Evolutionary conservation across 2,797 vertebrate species (phyloP).

Genomic region (Hemitrygon akajei): DNA sequence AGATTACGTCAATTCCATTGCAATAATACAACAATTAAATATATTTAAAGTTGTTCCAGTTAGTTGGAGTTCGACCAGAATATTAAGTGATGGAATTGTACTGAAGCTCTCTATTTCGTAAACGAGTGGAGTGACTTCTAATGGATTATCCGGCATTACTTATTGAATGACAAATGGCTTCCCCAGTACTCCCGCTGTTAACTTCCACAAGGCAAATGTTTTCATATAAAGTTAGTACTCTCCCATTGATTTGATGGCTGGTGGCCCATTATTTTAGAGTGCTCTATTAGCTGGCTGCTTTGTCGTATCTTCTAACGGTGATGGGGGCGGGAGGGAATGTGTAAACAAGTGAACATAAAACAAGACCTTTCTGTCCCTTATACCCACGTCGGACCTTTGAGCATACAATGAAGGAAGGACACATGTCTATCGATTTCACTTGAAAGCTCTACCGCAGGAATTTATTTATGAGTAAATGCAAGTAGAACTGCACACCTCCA

Average conservation of each 20-base stretch:
- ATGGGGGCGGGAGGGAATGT: neutral
- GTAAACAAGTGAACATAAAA: no score
- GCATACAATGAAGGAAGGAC: neutral
- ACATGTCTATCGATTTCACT: neutral
- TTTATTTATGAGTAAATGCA: neutral
- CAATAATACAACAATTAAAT: neutral
- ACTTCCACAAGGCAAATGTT: neutral
- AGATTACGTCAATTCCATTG: neutral
- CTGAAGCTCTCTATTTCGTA: neutral
- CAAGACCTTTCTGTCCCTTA: neutral
- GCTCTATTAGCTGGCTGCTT: neutral
- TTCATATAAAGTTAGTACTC: neutral
- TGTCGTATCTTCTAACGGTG: neutral
- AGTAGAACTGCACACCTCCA: neutral
- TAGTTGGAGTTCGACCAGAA: neutral
- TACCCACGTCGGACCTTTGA: neutral
- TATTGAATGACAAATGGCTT: neutral
- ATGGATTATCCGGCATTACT: neutral
- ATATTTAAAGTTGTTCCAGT: neutral
- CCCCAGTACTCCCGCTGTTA: neutral
- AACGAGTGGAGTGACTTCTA: neutral
- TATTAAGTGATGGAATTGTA: neutral
- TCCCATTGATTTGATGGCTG: neutral
- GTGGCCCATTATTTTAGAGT: neutral
- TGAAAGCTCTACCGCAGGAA: neutral